Base-by-base conservation (phyloP, 2,113 vertebrate genomes). In the Manacus vitellinus region DNA sequence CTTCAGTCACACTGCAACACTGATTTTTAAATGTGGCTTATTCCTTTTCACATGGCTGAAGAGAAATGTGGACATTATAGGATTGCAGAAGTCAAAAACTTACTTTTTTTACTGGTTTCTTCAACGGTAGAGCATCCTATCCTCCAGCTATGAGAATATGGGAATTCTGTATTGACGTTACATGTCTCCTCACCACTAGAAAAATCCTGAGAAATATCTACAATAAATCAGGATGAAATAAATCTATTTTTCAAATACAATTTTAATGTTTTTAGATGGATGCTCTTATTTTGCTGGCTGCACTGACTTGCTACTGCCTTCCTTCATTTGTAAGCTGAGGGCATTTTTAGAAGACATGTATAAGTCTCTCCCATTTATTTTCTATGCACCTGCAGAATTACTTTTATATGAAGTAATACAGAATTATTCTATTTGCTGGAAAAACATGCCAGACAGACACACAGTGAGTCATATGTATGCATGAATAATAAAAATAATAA, bases 401-500 rank as follows among this genome's bases (percentile, higher is more conserved):
- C 13, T 88, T 88, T 39, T 67, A 8, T 25, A 51, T 83, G 79
- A 94, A 73, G 47, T 88, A 91, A 89, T 43, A 56, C 0, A 88
- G 51, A 94, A 74, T 85, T 87, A 67, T n/a, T 70, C 24, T 52
- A 3, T 73, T 51, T 56, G 27, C 39, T 66, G 30, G 44, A 39
- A 94, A 95, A 91, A 28, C 3, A 1, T 52, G 37, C 54, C 33
- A 85, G 70, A 44, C 55, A 90, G 52, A 85, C 55, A 77, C 21
- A 73, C 1, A 8, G 33, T 51, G 39, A 67, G 54, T 80, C 67
- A 70, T 76, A 54, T 12, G 7, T 58, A 43, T 74, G 33, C 41
- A 33, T 77, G 83, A 87, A 77, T 77, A 89, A 92, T 62, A 66
- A 86, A 85, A 85, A 79, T 73, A 92, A 92, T 56, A 66, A 88